A percentile compares a stretch with the other conserved stretches of the same genome.
phyloP scores from a whole-genome alignment of 2,888 invertebrate species.

The Caenorhabditis doughertyi region DNA sequence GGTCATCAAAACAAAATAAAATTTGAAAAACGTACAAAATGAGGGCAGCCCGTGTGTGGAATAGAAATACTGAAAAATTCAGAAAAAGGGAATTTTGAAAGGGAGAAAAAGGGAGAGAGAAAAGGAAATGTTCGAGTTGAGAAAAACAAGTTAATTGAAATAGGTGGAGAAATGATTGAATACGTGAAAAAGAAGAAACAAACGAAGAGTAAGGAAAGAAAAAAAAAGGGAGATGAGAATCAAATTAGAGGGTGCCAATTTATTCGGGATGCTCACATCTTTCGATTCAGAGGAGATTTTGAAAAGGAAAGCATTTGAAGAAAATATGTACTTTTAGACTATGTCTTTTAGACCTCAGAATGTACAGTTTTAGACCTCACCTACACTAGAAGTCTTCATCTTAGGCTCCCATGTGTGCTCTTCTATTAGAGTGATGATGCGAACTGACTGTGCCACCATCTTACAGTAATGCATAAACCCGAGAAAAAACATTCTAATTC shows the following conservation, averaged over 20 bases:
- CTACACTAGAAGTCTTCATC: no score
- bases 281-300: background rate
- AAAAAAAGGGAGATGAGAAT: background rate
- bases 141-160: constrained; percentile 25
- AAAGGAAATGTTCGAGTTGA: background rate
- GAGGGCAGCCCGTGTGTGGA: background rate
- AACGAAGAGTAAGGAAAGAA: background rate
- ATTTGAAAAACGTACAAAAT: background rate
- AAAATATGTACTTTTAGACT: background rate
- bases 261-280: background rate
- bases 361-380: no score
- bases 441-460: no score
- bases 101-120: background rate
- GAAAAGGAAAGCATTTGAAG: background rate
- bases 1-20: background rate
- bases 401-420: no score
- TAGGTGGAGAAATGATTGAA: background rate
- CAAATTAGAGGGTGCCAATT: constrained; percentile 13
- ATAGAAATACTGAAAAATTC: background rate
- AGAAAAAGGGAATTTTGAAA: background rate
- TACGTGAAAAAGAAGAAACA: constrained; percentile 9
- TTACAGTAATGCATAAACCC: no score
- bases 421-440: no score
- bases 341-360: no score
- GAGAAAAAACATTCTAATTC: no score